phyloP scores from a whole-genome alignment of 2,797 vertebrate genomes.

The Philypnodon macrostomus region DNA sequence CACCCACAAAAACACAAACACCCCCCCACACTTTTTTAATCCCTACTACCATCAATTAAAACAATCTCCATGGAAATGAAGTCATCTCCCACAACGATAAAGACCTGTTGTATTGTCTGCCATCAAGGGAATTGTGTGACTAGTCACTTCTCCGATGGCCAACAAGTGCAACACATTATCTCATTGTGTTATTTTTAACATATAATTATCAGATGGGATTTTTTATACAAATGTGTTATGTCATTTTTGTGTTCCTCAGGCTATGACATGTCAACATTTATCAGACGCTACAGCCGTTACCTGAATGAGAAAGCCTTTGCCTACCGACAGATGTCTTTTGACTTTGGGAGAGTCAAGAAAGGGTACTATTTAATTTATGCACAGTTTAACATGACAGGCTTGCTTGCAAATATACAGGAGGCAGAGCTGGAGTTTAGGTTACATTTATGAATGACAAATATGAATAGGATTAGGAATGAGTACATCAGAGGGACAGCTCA shows the following conservation, averaged over 20 bases:
- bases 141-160: too few species aligned
- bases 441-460: too few species aligned
- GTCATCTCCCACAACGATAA: conserved; percentile 35
- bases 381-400: conserved; percentile 1
- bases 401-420: too few species aligned
- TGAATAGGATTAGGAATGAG: too few species aligned
- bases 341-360: conserved; percentile 96
- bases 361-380: conserved; percentile 76
- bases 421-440: too few species aligned
- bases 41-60: conserved; percentile 24
- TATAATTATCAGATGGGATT: neutral
- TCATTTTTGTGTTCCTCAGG: conserved; percentile 75
- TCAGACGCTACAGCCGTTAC: conserved; percentile 97
- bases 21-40: neutral
- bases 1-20: too few species aligned
- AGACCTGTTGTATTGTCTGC: conserved; percentile 20
- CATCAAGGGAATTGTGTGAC: conserved; percentile 24
- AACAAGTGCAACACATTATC: neutral
- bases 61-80: conserved; percentile 33
- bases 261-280: conserved; percentile 99
- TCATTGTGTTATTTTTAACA: neutral
- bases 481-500: too few species aligned
- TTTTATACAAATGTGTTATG: conserved; percentile 8
- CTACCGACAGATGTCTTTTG: conserved; percentile 98
- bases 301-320: conserved; percentile 98